phyloP scores from a whole-genome alignment of 2,888 invertebrate species.

The Pandemis corylana region DNA sequence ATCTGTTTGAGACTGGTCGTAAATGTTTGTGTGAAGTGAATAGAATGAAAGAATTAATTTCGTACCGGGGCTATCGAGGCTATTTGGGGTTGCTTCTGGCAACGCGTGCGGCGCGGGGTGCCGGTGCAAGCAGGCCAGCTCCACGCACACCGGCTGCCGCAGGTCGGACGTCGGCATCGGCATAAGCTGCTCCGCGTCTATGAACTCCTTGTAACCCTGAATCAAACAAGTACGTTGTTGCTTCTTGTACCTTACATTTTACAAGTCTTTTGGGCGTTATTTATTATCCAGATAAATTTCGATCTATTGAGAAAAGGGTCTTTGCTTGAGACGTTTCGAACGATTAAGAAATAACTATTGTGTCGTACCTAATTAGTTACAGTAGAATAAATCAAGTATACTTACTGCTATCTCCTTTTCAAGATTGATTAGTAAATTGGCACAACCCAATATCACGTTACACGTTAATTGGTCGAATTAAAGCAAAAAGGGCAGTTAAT shows the following conservation, averaged over 20 bases:
- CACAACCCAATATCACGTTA: slow-evolving; percentile 25
- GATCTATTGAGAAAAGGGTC: not conserved
- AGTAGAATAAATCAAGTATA: not conserved
- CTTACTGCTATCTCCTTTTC: slow-evolving; percentile 33
- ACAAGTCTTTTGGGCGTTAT: not conserved
- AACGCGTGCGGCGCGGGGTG: slow-evolving; percentile 82
- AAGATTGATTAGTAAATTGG: slow-evolving; percentile 24
- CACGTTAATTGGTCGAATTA: slow-evolving; percentile 18
- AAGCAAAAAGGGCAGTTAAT: not conserved
- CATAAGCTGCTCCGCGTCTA: slow-evolving; percentile 95
- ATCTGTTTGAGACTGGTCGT: slow-evolving; percentile 3
- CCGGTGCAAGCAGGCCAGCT: slow-evolving; percentile 89
- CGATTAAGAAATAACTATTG: not conserved
- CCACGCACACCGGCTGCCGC: slow-evolving; percentile 92
- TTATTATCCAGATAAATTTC: not conserved
- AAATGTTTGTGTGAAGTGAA: slow-evolving; percentile 2
- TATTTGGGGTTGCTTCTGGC: slow-evolving; percentile 81
- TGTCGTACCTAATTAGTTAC: not conserved
- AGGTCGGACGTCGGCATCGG: slow-evolving; percentile 94
- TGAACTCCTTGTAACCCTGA: slow-evolving; percentile 95
- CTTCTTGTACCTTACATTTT: slow-evolving; percentile 22
- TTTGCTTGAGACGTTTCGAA: no score
- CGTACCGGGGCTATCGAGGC: slow-evolving; percentile 81
- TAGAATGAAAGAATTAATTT: not conserved
- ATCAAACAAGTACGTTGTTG: slow-evolving; percentile 45